These are phyloP conservation scores for Xanthorhoe designata DNA, from an alignment of 2,888 invertebrate genomes.

Conservation along the genomic window DNA sequence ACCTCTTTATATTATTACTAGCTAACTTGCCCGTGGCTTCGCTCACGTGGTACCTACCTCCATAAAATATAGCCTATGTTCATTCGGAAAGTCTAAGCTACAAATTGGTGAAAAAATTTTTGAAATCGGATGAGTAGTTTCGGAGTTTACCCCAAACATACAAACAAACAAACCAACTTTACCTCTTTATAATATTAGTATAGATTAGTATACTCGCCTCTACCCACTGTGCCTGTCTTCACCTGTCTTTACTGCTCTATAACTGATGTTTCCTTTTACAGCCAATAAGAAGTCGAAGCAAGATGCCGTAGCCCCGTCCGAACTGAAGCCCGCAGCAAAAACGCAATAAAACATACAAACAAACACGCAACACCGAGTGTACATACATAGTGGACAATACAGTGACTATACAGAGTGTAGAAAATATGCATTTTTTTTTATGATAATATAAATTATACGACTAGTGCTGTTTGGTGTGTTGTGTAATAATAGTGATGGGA, in stretches of 20 bases:
- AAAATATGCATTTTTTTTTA: conserved; percentile 54
- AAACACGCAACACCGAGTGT: conserved; percentile 37
- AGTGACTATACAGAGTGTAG: conserved; percentile 46
- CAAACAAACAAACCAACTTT: no score
- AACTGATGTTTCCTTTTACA: conserved; percentile 40
- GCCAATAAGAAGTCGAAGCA: conserved; percentile 69
- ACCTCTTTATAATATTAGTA: no score
- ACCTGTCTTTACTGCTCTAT: background rate
- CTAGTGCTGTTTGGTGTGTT: conserved; percentile 37
- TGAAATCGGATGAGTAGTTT: no score
- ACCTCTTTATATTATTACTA: no score
- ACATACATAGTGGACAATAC: conserved; percentile 44
- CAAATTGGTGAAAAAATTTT: no score
- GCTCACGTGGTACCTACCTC: no score
- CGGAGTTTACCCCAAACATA: no score
- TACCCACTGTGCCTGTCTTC: no score
- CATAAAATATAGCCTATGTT: no score
- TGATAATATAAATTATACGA: conserved; percentile 41
- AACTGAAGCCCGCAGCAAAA: conserved; percentile 60
- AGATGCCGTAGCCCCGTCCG: conserved; percentile 55
- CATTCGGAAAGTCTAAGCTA: no score
- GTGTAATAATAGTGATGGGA: conserved; percentile 34
- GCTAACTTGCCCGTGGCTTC: no score
- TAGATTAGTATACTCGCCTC: no score
- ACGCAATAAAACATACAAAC: conserved; percentile 59